Percentiles rank a stretch among this genome's conserved stretches.
Evolutionary conservation across 2,888 invertebrate species (phyloP).

Genomic region (Eudasyphora cyanicolor): DNA sequence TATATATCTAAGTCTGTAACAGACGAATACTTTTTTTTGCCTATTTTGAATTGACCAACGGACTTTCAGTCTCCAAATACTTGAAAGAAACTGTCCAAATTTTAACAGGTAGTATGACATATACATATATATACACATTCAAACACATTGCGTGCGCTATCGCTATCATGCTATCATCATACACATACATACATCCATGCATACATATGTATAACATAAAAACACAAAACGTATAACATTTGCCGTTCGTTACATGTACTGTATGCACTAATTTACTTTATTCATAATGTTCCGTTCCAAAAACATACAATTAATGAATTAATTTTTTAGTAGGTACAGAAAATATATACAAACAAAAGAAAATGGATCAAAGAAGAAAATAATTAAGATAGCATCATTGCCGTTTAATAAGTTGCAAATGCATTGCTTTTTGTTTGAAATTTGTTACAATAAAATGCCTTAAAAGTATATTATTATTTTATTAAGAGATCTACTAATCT

Average conservation of each 20-base stretch:
- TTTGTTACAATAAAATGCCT: slow-evolving; percentile 64
- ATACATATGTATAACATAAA: neutral
- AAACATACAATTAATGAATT: slow-evolving; percentile 14
- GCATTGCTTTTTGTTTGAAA: slow-evolving; percentile 44
- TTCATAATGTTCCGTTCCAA: slow-evolving; percentile 18
- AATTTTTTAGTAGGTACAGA: slow-evolving; percentile 42
- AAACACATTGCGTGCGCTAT: neutral
- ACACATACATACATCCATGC: slow-evolving; percentile 1
- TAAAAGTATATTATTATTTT: slow-evolving; percentile 40
- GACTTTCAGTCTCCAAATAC: neutral
- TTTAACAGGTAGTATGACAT: slow-evolving; percentile 62
- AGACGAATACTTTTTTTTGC: too few relatives aligned
- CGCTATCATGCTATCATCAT: neutral
- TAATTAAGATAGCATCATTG: slow-evolving; percentile 39
- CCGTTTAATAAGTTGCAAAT: slow-evolving; percentile 61
- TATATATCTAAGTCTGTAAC: too few relatives aligned
- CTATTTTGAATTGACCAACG: neutral
- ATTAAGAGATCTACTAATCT: neutral
- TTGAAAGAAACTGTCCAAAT: slow-evolving; percentile 24
- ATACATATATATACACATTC: neutral
- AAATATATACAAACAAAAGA: neutral
- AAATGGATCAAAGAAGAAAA: neutral
- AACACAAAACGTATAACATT: neutral
- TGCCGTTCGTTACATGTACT: neutral
- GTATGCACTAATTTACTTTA: neutral